Base-by-base conservation (phyloP, 35 echinoderm and acorn worm species). In the Ophioderma brevispina region DNA sequence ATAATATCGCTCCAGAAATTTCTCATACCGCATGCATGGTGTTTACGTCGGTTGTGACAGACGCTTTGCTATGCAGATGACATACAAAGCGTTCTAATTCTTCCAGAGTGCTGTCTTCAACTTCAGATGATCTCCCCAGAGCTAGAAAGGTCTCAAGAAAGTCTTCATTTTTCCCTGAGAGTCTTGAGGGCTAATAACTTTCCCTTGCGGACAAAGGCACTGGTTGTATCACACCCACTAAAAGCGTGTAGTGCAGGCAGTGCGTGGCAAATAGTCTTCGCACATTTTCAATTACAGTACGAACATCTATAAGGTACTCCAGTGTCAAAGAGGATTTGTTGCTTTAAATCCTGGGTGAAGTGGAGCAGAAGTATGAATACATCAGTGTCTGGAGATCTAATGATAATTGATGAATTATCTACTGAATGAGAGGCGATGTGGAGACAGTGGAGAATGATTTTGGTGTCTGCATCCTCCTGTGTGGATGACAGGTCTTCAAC, bases 181-280 rank as follows among this genome's bases (percentile, higher is more conserved):
- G 37, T 37, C 35, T 80, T 80, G 5, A 80, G 37, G 17, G n/a
- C n/a, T n/a, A n/a, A n/a, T n/a, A n/a, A 14, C 8, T 80, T 80
- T 10, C 78, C 78, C 38, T 80, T 80, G 21, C 78, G 6, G 6
- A 80, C 78, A 80, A 80, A 80, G 1, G 78, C 78, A 36, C 78
- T 80, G n/a, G 78, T 80, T 8, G 34, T 80, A 35, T 80, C 34
- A 38, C 78, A 80, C 18, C 78, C 78, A 33, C 78, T 80, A 36
- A 80, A 80, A 10, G 78, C 78, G 37, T 80, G 78, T 21, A 80
- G 34, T 34, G 78, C 78, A 14, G 17, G 78, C 23, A 80, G 17
- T 33, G 34, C 78, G 37, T 80, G 34, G 38, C 78, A 80, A 6
- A 80, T 80, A n/a, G n/a, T n/a, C n/a, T n/a, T n/a, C n/a, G n/a